Evolutionary conservation across 2,113 vertebrate species (phyloP).

Genomic region (Jacana jacana): DNA sequence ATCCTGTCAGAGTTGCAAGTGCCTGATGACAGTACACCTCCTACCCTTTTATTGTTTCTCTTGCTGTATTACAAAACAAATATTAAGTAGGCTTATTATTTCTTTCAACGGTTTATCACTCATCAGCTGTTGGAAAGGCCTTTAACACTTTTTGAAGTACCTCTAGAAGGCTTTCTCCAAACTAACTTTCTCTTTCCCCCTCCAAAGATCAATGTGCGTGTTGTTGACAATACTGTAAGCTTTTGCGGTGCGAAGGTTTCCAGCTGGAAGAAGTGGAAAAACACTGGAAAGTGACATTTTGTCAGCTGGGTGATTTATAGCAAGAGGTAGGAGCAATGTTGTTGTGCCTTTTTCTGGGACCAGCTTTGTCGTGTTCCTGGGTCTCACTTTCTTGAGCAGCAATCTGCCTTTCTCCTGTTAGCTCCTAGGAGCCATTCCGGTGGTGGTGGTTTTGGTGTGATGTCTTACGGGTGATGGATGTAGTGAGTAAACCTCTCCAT

Average conservation of each 20-base stretch:
- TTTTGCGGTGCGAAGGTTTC: neutral
- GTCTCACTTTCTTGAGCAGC: neutral
- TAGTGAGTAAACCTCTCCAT: neutral
- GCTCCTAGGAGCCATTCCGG: neutral
- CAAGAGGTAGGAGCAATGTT: neutral
- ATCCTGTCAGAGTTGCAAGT: neutral
- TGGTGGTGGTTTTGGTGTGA: neutral
- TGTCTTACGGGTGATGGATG: neutral
- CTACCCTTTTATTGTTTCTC: neutral
- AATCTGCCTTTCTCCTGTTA: neutral
- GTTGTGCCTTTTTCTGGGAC: neutral
- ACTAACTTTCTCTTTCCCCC: neutral
- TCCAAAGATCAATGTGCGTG: neutral
- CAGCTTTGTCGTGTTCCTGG: neutral
- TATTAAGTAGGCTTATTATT: neutral
- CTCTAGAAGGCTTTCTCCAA: neutral
- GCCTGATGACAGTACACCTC: neutral
- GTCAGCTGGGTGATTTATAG: neutral
- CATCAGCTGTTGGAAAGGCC: neutral
- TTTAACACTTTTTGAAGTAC: neutral
- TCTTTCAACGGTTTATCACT: neutral
- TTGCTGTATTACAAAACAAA: neutral
- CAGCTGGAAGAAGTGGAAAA: neutral
- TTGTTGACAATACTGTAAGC: neutral
- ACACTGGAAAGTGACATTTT: neutral